phyloP scores from a whole-genome alignment of 2,888 invertebrate species.

The Cryptocheilus praepositus region DNA sequence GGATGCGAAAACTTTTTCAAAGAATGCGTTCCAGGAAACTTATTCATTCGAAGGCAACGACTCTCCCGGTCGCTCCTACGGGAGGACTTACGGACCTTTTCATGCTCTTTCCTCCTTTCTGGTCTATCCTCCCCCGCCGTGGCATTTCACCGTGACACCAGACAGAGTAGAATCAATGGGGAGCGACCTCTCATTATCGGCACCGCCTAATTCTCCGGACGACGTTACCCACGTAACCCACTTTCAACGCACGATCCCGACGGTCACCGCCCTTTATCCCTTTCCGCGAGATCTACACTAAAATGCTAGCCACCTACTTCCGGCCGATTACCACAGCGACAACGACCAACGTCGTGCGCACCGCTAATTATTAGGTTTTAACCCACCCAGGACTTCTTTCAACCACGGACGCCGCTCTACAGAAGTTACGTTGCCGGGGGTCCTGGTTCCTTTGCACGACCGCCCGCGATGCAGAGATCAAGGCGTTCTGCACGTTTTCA shows the following conservation, averaged over 20 bases:
- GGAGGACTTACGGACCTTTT: constrained; percentile 38
- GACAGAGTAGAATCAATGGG: constrained; percentile 13
- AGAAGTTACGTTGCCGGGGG: background rate
- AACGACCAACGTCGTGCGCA: constrained; percentile 40
- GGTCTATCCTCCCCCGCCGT: background rate
- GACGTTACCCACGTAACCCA: constrained; percentile 30
- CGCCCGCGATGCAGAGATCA: background rate
- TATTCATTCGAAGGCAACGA: constrained; percentile 33
- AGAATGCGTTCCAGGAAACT: constrained; percentile 44
- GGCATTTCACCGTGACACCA: constrained; percentile 29
- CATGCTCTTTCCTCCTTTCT: constrained; percentile 9
- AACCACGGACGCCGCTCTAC: constrained; percentile 19
- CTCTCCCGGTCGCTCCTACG: constrained; percentile 40
- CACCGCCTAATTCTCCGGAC: constrained; percentile 54
- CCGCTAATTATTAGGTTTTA: constrained; percentile 63
- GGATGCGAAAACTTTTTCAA: constrained; percentile 49
- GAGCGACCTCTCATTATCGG: constrained; percentile 53
- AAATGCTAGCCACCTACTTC: constrained; percentile 54
- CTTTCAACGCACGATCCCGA: constrained; percentile 36
- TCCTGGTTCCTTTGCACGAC: background rate
- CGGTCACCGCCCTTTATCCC: constrained; percentile 48
- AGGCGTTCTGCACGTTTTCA: background rate
- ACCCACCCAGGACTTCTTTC: constrained; percentile 11
- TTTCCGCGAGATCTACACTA: constrained; percentile 36
- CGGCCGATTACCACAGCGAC: constrained; percentile 35